These are phyloP conservation scores for Hormiphora californensis DNA, from an alignment of 37 sponge, comb jelly and placozoan genomes.

Conservation along the genomic window DNA sequence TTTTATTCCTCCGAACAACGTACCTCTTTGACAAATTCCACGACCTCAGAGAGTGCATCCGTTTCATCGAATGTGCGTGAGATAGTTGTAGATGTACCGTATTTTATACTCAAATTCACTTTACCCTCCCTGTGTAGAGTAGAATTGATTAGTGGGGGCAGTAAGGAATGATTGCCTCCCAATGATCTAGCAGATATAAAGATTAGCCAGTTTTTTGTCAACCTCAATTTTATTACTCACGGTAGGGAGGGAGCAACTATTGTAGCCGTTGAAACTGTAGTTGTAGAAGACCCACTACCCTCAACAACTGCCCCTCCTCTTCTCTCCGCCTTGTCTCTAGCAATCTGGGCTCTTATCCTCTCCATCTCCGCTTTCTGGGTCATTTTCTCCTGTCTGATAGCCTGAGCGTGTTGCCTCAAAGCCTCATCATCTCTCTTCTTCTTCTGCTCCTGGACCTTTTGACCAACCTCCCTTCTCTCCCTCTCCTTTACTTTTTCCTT, in stretches of 20 bases:
- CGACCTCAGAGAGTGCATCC: neutral
- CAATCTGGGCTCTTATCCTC: slow-evolving; percentile 1
- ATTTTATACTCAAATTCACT: neutral
- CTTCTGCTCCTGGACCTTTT: slow-evolving; percentile 16
- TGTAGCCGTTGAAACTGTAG: neutral
- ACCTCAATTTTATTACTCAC: no score
- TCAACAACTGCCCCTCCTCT: slow-evolving; percentile 16
- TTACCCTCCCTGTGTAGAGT: slow-evolving; percentile 14
- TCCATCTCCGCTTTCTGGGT: slow-evolving; percentile 38
- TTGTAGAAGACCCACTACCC: neutral
- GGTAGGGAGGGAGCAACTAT: slow-evolving; percentile 18
- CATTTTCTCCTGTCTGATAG: slow-evolving; percentile 2
- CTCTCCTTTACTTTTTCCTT: neutral
- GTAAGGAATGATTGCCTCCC: no score
- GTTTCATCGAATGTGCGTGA: neutral
- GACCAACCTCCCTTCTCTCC: neutral
- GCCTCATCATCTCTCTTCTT: neutral
- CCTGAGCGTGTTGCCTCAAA: neutral
- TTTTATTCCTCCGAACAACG: neutral
- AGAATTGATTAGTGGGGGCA: no score
- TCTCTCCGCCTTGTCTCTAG: slow-evolving; percentile 48
- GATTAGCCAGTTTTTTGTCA: no score
- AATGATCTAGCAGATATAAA: no score
- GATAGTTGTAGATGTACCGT: neutral
- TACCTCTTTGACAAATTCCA: slow-evolving; percentile 7